Conservation (phyloP, 2,797 vertebrate species). For the Lemur catta region DNA sequence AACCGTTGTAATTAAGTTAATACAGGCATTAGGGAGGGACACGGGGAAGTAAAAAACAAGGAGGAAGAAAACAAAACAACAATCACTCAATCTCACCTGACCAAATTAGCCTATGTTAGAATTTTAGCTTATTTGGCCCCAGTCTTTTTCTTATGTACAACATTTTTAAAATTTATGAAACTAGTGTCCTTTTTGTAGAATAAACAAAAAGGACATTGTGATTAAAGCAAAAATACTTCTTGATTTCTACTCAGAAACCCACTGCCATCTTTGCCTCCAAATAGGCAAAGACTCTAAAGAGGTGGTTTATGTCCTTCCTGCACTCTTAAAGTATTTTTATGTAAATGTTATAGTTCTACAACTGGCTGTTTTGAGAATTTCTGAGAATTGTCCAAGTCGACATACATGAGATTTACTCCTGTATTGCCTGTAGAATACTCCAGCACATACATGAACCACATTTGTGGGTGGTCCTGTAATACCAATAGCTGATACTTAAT, state of each 20-base stretch:
- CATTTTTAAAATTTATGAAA: background rate
- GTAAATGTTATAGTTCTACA: background rate
- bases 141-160: background rate
- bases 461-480: background rate
- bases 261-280: background rate
- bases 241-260: background rate
- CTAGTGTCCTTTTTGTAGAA: background rate
- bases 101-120: background rate
- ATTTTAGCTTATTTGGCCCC: background rate
- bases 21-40: background rate
- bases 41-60: background rate
- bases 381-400: background rate
- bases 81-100: background rate
- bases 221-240: background rate
- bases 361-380: background rate
- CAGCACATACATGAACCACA: background rate
- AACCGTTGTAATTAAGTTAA: constrained; percentile 22
- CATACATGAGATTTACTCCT: background rate
- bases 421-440: background rate
- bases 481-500: background rate
- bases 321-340: background rate
- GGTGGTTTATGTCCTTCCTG: background rate
- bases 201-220: background rate
- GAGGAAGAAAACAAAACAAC: background rate
- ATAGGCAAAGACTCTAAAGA: background rate